phyloP scores from a whole-genome alignment of 1,140 invertebrate species.

The Halesus radiatus region DNA sequence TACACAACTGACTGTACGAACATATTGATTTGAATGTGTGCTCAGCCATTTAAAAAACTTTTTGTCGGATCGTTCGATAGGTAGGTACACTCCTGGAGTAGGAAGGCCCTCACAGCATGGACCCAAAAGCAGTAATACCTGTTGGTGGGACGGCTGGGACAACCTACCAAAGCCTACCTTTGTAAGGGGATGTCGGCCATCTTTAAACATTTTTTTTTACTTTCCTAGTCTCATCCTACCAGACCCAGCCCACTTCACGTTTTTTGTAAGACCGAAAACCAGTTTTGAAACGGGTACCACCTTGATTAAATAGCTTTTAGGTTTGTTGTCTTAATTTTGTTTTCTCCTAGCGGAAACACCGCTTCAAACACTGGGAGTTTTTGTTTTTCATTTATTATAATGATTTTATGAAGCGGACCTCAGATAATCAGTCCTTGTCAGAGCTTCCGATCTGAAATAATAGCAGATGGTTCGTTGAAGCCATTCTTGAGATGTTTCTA shows the following conservation, averaged over 20 bases:
- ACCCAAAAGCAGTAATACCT: constrained; percentile 30
- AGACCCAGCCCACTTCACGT: constrained; percentile 13
- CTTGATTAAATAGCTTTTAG: constrained; percentile 55
- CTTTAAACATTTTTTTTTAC: constrained; percentile 27
- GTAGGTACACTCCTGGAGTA: neutral
- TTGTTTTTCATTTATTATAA: constrained; percentile 1
- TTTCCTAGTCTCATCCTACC: constrained; percentile 4
- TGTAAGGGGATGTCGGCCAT: constrained; percentile 40
- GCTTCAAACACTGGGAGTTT: constrained; percentile 21
- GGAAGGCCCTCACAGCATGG: constrained; percentile 14
- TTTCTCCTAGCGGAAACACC: constrained; percentile 29
- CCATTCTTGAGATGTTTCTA: constrained; percentile 10
- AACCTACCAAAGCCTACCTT: constrained; percentile 13
- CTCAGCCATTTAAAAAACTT: neutral
- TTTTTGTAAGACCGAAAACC: constrained; percentile 41
- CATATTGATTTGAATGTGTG: neutral
- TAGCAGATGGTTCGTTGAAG: neutral
- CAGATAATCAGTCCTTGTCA: constrained; percentile 1
- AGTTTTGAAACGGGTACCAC: constrained; percentile 45
- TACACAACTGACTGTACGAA: no score
- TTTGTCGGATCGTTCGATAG: neutral
- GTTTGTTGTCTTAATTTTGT: constrained; percentile 57
- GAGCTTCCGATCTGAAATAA: constrained; percentile 9
- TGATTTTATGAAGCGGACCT: constrained; percentile 14
- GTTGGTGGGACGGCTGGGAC: neutral